Evolutionary conservation across 2,888 invertebrate genomes (phyloP).

Genomic region (Trichopoda pennipes): DNA sequence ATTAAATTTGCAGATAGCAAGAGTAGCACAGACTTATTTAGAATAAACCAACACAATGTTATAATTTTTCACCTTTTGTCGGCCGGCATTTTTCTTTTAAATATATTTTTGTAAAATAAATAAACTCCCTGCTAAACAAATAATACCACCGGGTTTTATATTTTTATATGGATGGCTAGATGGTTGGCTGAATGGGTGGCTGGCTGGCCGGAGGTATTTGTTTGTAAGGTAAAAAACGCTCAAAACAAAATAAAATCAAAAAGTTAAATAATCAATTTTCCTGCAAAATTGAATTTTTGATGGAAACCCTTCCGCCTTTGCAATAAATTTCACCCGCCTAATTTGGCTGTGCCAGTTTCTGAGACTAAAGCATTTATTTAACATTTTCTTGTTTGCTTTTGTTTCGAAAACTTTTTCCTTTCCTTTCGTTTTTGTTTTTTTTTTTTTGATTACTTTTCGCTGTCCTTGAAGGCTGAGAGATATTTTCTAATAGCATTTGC

Average conservation of each 20-base stretch:
- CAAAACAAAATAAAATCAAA: neutral
- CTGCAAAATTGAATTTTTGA: slow-evolving; percentile 53
- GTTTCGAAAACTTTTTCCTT: slow-evolving; percentile 1
- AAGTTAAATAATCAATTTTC: slow-evolving; percentile 52
- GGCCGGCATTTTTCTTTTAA: neutral
- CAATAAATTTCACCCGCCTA: neutral
- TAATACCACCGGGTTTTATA: slow-evolving; percentile 5
- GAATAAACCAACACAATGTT: slow-evolving; percentile 38
- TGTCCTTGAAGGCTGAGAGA: slow-evolving; percentile 9
- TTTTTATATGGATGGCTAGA: neutral
- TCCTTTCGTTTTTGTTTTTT: too few relatives aligned
- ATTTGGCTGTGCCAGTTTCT: neutral
- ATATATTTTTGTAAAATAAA: slow-evolving; percentile 12
- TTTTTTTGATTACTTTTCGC: slow-evolving; percentile 53
- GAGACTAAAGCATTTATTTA: neutral
- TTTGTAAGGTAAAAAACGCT: slow-evolving; percentile 19
- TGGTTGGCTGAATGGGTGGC: too few relatives aligned
- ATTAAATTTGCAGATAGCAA: neutral
- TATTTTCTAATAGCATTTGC: neutral
- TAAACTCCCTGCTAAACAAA: slow-evolving; percentile 36
- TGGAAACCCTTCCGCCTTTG: slow-evolving; percentile 4
- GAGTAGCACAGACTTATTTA: neutral
- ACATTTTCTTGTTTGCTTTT: slow-evolving; percentile 5
- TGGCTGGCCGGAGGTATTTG: too few relatives aligned
- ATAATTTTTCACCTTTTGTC: slow-evolving; percentile 40